A percentile compares a stretch with the other conserved stretches of the same genome.
phyloP scores from a whole-genome alignment of 2,113 vertebrate genomes.

The Rana temporaria region DNA sequence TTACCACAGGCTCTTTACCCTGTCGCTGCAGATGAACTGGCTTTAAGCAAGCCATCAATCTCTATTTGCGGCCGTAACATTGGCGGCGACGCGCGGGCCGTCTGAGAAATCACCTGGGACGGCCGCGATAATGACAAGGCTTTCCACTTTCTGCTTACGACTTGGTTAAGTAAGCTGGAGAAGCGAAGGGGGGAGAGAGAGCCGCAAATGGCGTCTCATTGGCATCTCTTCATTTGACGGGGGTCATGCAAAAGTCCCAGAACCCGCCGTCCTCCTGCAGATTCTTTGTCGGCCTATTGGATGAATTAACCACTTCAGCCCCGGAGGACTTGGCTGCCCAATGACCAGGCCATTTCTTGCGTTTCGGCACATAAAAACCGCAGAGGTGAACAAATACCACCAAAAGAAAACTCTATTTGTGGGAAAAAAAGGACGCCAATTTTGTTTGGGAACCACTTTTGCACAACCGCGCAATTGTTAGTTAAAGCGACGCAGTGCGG shows the following conservation, averaged over 20 bases:
- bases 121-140: slow-evolving; percentile 1
- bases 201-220: background rate
- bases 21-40: slow-evolving; percentile 37
- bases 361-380: no score
- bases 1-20: slow-evolving; percentile 4
- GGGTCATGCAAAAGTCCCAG: background rate
- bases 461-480: no score
- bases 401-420: no score
- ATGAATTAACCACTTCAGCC: no score
- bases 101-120: background rate
- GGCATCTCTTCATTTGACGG: background rate
- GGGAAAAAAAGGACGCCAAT: no score
- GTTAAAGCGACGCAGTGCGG: no score
- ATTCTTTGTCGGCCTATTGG: no score
- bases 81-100: background rate
- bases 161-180: slow-evolving; percentile 21
- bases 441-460: no score
- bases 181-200: background rate
- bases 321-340: no score
- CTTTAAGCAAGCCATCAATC: slow-evolving; percentile 43
- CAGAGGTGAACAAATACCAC: no score
- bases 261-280: no score
- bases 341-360: no score
- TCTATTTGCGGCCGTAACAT: slow-evolving; percentile 35
- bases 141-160: background rate